phyloP scores from a whole-genome alignment of 2,888 invertebrate genomes.

The Synergus japonicus region DNA sequence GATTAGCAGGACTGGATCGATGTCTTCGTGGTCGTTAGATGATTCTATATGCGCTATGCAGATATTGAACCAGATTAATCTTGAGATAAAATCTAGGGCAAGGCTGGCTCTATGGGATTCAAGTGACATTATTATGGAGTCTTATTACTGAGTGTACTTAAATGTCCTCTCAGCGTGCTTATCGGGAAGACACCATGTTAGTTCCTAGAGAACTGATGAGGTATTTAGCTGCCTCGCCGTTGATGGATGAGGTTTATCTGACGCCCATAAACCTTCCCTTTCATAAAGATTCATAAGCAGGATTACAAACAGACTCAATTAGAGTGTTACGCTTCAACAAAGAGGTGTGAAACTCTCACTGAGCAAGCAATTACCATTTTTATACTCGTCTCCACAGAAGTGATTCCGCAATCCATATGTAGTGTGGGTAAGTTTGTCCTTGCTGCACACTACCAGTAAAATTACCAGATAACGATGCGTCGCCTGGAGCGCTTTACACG shows the following conservation, averaged over 20 bases:
- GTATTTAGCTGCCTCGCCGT: constrained; percentile 63
- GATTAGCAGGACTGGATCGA: constrained; percentile 31
- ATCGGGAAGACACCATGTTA: constrained; percentile 59
- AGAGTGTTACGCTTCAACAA: constrained; percentile 49
- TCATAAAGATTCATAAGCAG: constrained; percentile 59
- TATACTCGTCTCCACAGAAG: background rate
- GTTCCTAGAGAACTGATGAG: constrained; percentile 64
- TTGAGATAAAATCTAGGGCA: constrained; percentile 48
- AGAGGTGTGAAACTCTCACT: constrained; percentile 44
- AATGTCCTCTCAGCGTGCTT: constrained; percentile 34
- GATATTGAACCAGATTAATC: constrained; percentile 49
- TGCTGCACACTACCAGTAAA: background rate
- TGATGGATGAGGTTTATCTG: constrained; percentile 69
- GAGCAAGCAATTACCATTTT: constrained; percentile 28
- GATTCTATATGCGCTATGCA: constrained; percentile 24
- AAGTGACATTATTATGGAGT: constrained; percentile 51
- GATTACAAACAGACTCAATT: constrained; percentile 68
- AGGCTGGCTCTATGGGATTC: constrained; percentile 46
- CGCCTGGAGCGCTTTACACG: background rate
- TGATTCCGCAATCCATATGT: background rate
- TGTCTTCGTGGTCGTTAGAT: constrained; percentile 40
- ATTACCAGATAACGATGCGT: background rate
- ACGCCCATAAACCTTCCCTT: constrained; percentile 69
- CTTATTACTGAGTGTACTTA: constrained; percentile 25
- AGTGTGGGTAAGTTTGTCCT: background rate